Evolutionary conservation across 2,113 vertebrate species (phyloP).

Genomic region (Stercorarius parasiticus): DNA sequence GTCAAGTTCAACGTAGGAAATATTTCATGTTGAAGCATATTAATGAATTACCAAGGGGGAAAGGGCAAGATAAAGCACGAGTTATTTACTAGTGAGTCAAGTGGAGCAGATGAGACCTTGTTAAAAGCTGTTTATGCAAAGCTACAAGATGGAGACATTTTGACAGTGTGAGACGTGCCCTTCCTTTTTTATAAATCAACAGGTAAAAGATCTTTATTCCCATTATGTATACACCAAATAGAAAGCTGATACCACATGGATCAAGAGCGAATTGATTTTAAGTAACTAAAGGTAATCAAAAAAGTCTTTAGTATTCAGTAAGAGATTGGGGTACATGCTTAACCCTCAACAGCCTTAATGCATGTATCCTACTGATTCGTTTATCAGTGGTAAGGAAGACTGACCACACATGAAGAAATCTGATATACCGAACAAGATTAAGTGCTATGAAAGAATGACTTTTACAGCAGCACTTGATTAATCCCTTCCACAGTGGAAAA

Average conservation of each 20-base stretch:
- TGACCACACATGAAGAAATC: constrained; percentile 16
- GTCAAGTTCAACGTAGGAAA: not conserved
- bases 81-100: not conserved
- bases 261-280: not conserved
- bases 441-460: not conserved
- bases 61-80: not conserved
- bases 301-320: not conserved
- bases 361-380: not conserved
- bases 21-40: not conserved
- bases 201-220: not conserved
- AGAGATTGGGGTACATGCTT: not conserved
- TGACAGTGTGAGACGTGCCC: not conserved
- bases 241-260: not conserved
- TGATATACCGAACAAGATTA: not conserved
- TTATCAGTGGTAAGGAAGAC: not conserved
- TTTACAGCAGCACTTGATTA: not conserved
- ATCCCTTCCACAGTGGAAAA: not conserved
- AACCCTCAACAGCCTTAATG: not conserved
- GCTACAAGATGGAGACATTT: not conserved
- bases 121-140: not conserved
- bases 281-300: not conserved
- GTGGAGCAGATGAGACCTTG: not conserved
- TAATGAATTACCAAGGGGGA: not conserved
- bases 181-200: not conserved
- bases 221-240: not conserved